These are phyloP conservation scores for Andrena marginata DNA, from an alignment of 2,888 invertebrate genomes.

Conservation along the genomic window DNA sequence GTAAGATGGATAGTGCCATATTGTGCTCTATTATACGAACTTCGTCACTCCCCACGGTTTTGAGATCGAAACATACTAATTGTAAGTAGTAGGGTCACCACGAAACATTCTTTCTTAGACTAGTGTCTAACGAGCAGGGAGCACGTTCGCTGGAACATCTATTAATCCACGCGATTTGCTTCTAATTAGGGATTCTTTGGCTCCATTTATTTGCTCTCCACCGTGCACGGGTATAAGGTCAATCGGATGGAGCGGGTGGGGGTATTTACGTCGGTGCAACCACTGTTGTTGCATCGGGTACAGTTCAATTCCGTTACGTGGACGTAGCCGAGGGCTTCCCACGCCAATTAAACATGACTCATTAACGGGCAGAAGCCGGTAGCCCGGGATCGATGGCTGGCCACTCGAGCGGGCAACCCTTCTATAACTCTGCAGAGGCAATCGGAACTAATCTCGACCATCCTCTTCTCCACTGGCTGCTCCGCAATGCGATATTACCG, in stretches of 20 bases:
- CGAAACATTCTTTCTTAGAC: not conserved
- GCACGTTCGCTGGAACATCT: not conserved
- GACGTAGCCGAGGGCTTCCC: conserved; percentile 83
- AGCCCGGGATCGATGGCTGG: conserved; percentile 81
- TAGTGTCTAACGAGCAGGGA: not conserved
- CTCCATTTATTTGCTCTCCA: conserved; percentile 29
- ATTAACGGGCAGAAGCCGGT: conserved; percentile 84
- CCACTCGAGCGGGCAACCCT: conserved; percentile 69
- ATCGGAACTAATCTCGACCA: conserved; percentile 83
- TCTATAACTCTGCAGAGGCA: conserved; percentile 79
- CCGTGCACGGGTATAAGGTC: conserved; percentile 33
- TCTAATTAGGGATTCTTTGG: conserved; percentile 35
- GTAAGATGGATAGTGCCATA: not conserved
- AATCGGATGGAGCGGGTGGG: conserved; percentile 6
- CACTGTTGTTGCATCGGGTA: conserved; percentile 73
- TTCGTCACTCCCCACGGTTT: too few species aligned
- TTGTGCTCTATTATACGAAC: not conserved
- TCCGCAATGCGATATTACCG: conserved; percentile 72
- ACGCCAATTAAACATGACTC: conserved; percentile 86
- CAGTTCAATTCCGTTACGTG: conserved; percentile 82
- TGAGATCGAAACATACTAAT: too few species aligned
- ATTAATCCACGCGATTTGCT: conserved; percentile 29
- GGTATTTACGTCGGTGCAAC: conserved; percentile 67
- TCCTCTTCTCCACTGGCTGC: conserved; percentile 65
- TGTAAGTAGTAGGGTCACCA: too few species aligned